Base-by-base conservation (phyloP, 1,140 invertebrate species). In the Cecropterus lyciades region DNA sequence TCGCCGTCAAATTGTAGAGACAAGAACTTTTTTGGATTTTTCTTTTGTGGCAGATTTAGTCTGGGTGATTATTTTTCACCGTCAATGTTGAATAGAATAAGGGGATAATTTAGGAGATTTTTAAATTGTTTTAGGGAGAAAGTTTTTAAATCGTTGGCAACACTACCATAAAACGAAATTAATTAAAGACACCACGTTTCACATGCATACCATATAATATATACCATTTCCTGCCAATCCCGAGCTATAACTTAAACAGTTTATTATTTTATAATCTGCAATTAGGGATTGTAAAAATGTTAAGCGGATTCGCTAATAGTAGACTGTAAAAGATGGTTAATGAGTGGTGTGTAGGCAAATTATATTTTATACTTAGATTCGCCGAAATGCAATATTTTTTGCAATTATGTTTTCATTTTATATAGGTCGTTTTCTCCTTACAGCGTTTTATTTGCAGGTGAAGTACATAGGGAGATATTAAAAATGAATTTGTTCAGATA, bases 281-380 rank as follows among this genome's bases (percentile, higher is more conserved):
- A 93, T 93, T 92, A 92, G 68, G 77, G 85, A 91, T 85, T 89
- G 89, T 93, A 93, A 93, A 92, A 91, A 89, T 82, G 82, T 83
- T 84, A 79, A 84, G 84, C 74, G 80, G 80, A 82, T 83, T 82
- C 69, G 67, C 77, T 87, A 80, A 89, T 89, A 72, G 48, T 64
- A 15, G 51, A 82, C 69, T 80, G 82, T 91, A 91, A 89, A 87
- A 79, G 59, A 65, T 45, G 65, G 42, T 10, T 79, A 82, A 87
- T 81, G 68, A 79, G 67, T 72, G 55, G 71, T 63, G 74, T 83
- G 79, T 82, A 86, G 67, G 82, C 73, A 83, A 85, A 84, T 83
- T 82, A 78, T 81, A 80, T 85, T 80, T 72, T 75, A 79, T 76
- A 69, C 67, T 70, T 69, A 67, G 69, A 79, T 87, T 82, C 82